phyloP scores from a whole-genome alignment of 2,113 vertebrate species.

The Cyanoderma ruficeps region DNA sequence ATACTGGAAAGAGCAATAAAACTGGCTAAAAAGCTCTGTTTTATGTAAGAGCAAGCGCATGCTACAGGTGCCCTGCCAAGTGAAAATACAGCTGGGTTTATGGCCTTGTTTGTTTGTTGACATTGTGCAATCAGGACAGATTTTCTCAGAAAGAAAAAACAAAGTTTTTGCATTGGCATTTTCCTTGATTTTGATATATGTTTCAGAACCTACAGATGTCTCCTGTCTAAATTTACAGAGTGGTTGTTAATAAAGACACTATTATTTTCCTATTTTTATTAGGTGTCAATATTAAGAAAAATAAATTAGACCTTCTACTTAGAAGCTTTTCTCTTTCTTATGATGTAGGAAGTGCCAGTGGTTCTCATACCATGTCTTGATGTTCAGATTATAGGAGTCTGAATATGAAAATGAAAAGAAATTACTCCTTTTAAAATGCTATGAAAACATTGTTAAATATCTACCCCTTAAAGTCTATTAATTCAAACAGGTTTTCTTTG shows the following conservation, averaged over 20 bases:
- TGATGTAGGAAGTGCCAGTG: neutral
- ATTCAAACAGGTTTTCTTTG: neutral
- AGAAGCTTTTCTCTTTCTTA: neutral
- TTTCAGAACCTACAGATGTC: neutral
- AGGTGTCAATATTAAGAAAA: neutral
- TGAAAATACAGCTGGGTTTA: slow-evolving; percentile 35
- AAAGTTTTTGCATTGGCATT: neutral
- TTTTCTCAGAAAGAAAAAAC: slow-evolving; percentile 13
- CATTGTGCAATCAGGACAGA: slow-evolving; percentile 14
- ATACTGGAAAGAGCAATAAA: slow-evolving; percentile 30
- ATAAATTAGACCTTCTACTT: neutral
- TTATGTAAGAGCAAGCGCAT: slow-evolving; percentile 28
- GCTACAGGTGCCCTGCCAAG: slow-evolving; percentile 39
- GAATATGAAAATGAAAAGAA: neutral
- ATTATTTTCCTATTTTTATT: neutral
- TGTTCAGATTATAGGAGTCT: neutral
- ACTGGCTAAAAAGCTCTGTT: slow-evolving; percentile 12
- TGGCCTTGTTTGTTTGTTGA: slow-evolving; percentile 60
- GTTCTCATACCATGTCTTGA: neutral
- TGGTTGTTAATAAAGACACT: neutral
- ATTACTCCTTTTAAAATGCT: neutral
- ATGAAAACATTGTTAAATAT: neutral
- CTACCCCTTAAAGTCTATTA: neutral
- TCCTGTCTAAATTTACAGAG: neutral
- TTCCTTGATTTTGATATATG: neutral